Base-by-base conservation (phyloP, 2,113 vertebrate species). In the Thalassarche chlororhynchos region DNA sequence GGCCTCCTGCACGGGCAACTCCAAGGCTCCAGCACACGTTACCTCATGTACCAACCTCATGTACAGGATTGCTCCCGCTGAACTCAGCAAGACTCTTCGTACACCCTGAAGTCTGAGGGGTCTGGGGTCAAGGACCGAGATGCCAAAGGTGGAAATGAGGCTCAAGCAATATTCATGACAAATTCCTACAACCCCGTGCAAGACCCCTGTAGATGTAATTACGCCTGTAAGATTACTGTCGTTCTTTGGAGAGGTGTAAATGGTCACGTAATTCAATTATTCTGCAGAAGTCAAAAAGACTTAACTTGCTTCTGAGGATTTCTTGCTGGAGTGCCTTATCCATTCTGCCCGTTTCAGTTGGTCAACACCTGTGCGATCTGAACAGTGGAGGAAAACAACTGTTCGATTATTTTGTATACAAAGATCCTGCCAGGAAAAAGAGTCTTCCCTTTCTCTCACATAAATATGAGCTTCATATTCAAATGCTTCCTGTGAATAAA, bases 221-320 rank as follows among this genome's bases (percentile, higher is more conserved):
- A 38, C 0, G 8, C 7, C 38, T 29, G n/a, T 51, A 17, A 58
- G 28, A 49, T 8, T 4, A 34, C 12, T 21, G 9, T 3, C 3
- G 0, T 12, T n/a, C 76, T 82, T 66, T 0, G 0, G 14, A 9
- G 0, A 2, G 1, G 24, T 8, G 24, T 14, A 61, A 58, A 70
- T 20, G 29, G 25, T 49, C 17, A 69, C 82, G 24, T 25, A 32
- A 58, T 75, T 64, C 16, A 15, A 49, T 55, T 82, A 68, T 66
- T 40, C 46, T 40, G 10, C 49, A 24, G 34, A 92, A 94, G 51
- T 70, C 28, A 40, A 60, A 65, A 87, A 65, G 52, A 68, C 60
- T 77, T 64, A 29, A 65, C 34, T 90, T 57, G 31, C 8, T 80
- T 12, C 54, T 38, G n/a, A 76, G 44, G 65, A 57, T 76, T 72